These are phyloP conservation scores for Physella acuta DNA, from an alignment of 1,140 invertebrate species.

Conservation along the genomic window DNA sequence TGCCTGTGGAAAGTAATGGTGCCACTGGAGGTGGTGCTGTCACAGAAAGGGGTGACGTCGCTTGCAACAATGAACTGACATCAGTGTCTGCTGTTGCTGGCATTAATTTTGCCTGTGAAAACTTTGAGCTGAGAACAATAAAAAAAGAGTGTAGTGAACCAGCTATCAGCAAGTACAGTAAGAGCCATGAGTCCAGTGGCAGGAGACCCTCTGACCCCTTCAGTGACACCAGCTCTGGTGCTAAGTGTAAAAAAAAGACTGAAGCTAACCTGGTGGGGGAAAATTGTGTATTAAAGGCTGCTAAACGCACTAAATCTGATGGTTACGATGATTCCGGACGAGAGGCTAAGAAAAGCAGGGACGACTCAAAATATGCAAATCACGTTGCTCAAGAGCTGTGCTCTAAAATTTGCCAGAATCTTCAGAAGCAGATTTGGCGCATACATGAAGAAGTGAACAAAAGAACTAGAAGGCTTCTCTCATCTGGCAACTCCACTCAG, in stretches of 20 bases:
- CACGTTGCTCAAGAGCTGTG: conserved; percentile 64
- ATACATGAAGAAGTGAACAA: conserved; percentile 68
- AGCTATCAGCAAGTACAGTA: background rate
- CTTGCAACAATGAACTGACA: background rate
- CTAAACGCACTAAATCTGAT: conserved; percentile 19
- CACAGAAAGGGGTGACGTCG: background rate
- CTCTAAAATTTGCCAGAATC: conserved; percentile 73
- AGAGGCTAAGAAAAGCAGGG: conserved; percentile 21
- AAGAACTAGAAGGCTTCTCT: conserved; percentile 18
- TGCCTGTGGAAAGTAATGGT: background rate
- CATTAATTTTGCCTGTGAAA: conserved; percentile 10
- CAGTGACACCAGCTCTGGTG: background rate
- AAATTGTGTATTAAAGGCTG: conserved; percentile 20
- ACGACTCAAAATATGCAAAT: conserved; percentile 10
- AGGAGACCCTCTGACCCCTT: conserved; percentile 16
- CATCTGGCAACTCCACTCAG: background rate
- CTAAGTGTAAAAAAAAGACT: background rate
- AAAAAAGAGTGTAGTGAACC: conserved; percentile 22
- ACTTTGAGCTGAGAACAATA: background rate
- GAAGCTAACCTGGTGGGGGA: conserved; percentile 14
- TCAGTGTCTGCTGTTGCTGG: background rate
- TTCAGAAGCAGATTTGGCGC: conserved; percentile 74
- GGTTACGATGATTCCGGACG: conserved; percentile 18
- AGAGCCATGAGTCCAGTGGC: background rate
- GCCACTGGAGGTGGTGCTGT: conserved; percentile 2